A percentile compares a stretch with the other conserved stretches of the same genome.
These are phyloP conservation scores for Centropus bengalensis DNA, from an alignment of 2,113 vertebrate genomes.

Conservation along the genomic window DNA sequence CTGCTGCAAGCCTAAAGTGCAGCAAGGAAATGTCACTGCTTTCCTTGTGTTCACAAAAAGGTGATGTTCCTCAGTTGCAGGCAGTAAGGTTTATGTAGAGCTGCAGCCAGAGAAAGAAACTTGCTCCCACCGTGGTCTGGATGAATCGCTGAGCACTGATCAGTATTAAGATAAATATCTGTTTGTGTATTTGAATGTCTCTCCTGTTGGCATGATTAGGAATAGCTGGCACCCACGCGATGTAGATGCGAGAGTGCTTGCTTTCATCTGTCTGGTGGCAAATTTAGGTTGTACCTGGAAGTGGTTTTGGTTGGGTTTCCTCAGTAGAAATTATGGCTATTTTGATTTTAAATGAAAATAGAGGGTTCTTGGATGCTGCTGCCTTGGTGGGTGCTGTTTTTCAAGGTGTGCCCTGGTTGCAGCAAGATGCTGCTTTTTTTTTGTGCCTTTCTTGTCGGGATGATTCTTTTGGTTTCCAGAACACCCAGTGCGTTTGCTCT, in stretches of 20 bases:
- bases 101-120: not conserved
- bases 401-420: not conserved
- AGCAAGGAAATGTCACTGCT: not conserved
- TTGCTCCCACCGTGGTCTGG: not conserved
- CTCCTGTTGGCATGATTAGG: not conserved
- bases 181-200: not conserved
- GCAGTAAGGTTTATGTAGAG: not conserved
- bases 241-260: not conserved
- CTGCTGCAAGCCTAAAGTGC: not conserved
- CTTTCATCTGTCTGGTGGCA: not conserved
- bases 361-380: not conserved
- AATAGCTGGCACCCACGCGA: not conserved
- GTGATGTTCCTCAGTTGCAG: not conserved
- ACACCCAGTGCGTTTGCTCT: not conserved
- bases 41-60: not conserved
- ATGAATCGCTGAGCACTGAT: not conserved
- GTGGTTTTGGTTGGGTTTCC: not conserved
- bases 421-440: not conserved
- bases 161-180: slow-evolving; percentile 1
- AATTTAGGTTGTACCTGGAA: slow-evolving; percentile 5
- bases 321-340: not conserved
- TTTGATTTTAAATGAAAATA: not conserved
- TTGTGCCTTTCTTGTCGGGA: slow-evolving; percentile 37
- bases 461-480: slow-evolving; percentile 28
- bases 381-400: not conserved